Evolutionary conservation across 2,797 vertebrate genomes (phyloP), one percentile per base, ranked within the genome.

Genomic region (Zonotrichia albicollis): DNA sequence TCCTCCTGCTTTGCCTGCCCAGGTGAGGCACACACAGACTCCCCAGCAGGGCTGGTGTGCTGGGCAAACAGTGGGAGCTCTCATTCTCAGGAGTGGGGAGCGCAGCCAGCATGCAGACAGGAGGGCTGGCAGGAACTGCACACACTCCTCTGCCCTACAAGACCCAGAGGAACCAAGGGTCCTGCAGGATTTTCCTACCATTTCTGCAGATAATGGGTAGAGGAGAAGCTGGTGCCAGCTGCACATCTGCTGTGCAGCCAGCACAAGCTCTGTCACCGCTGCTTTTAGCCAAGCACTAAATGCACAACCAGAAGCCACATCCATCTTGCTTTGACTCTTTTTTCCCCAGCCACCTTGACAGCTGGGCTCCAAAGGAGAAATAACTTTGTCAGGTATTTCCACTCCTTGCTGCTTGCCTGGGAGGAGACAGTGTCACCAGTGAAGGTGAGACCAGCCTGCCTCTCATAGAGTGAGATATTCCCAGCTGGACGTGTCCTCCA

Each of bases 211-310:
- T 36, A 45, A 8, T 13, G 22, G 34, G 34, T 7, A 46, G n/a
- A 65, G 45, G 34, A 65, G 34, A 87, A 64, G 61, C 30, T 0
- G 0, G 29, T 60, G 32, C 53, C 53, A 84, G 55, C 48, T 60
- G 53, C 20, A 32, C 0, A 0, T 58, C 38, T 72, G 36, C 76
- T 74, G 38, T 38, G 29, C 62, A 45, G 78, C 25, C 60, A 53
- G 32, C 48, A 77, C 0, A 0, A 20, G 60, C 22, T 66, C 30
- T 54, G 53, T 22, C 65, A 74, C 16, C 0, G 0, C 22, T 9
- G 29, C n/a, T 77, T 89, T 34, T 46, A 79, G 71, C 38, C 3
- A 3, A 55, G 58, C 18, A 25, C 67, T 66, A 2, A 60, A 84
- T 7, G 48, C n/a, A 54, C 34, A 84, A 15, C 18, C 45, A 84